phyloP scores from a whole-genome alignment of 2,797 vertebrate genomes.

The Nyctalus aviator region DNA sequence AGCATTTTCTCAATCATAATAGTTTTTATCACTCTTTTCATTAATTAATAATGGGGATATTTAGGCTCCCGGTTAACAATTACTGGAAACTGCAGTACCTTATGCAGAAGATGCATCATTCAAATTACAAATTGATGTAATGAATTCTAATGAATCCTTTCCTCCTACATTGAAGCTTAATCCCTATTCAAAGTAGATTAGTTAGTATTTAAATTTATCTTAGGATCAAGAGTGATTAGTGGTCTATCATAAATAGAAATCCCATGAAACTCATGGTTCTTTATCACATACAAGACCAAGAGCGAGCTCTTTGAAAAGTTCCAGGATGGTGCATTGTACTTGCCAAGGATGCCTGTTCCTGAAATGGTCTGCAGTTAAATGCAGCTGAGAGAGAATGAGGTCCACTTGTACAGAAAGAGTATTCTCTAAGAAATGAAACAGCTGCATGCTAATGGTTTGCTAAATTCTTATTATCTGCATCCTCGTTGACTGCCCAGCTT shows the following conservation, averaged over 20 bases:
- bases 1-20: slow-evolving; percentile 62
- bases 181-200: slow-evolving; percentile 89
- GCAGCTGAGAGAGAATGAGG: slow-evolving; percentile 52
- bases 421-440: slow-evolving; percentile 72
- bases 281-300: slow-evolving; percentile 67
- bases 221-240: slow-evolving; percentile 86
- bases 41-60: slow-evolving; percentile 77
- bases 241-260: slow-evolving; percentile 79
- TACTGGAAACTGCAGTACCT: slow-evolving; percentile 69
- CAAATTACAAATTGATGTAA: slow-evolving; percentile 85
- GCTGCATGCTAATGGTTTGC: slow-evolving; percentile 84
- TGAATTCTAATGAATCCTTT: slow-evolving; percentile 88
- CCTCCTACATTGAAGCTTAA: slow-evolving; percentile 83
- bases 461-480: slow-evolving; percentile 79
- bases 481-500: slow-evolving; percentile 73
- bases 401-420: slow-evolving; percentile 36
- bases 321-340: slow-evolving; percentile 24
- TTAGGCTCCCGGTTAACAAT: slow-evolving; percentile 79
- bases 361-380: slow-evolving; percentile 50
- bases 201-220: slow-evolving; percentile 89
- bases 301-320: slow-evolving; percentile 54
- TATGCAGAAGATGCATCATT: slow-evolving; percentile 80
- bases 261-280: slow-evolving; percentile 74
- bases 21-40: slow-evolving; percentile 76
- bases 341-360: slow-evolving; percentile 61